A percentile compares a stretch with the other conserved stretches of the same genome.
phyloP scores from a whole-genome alignment of 2,888 invertebrate genomes.

The Stegophylla sp. region DNA sequence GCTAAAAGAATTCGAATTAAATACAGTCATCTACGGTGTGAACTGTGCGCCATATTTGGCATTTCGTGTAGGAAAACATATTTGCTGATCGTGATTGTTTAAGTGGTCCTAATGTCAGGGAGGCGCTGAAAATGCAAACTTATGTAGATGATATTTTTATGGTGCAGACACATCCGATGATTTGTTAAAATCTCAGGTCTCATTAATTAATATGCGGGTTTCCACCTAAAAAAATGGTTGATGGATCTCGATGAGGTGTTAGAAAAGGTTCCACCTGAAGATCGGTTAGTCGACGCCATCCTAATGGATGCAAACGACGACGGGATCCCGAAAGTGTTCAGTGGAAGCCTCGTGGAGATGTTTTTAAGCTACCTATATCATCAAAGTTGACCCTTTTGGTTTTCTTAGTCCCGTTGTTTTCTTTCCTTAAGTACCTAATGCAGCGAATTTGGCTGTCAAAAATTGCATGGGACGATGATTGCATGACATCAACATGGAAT shows the following conservation, averaged over 20 bases:
- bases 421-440: not conserved
- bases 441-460: not conserved
- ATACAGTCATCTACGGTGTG: not conserved
- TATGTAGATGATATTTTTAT: constrained; percentile 63
- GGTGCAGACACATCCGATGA: too few species aligned
- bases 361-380: not conserved
- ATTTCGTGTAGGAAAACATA: constrained; percentile 61
- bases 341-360: not conserved
- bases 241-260: constrained; percentile 59
- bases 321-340: not conserved
- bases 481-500: not conserved
- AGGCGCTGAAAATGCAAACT: constrained; percentile 61
- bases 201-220: too few species aligned
- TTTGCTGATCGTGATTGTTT: constrained; percentile 61
- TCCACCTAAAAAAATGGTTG: constrained; percentile 62
- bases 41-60: not conserved
- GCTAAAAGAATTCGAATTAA: not conserved
- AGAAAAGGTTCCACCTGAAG: accelerated
- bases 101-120: constrained; percentile 56
- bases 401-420: not conserved
- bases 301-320: not conserved
- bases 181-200: not conserved
- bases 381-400: not conserved
- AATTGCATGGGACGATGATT: not conserved
- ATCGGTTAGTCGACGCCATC: too few species aligned